These are phyloP conservation scores for Teleogryllus occipitalis DNA, from an alignment of 1,140 invertebrate genomes.

Conservation along the genomic window DNA sequence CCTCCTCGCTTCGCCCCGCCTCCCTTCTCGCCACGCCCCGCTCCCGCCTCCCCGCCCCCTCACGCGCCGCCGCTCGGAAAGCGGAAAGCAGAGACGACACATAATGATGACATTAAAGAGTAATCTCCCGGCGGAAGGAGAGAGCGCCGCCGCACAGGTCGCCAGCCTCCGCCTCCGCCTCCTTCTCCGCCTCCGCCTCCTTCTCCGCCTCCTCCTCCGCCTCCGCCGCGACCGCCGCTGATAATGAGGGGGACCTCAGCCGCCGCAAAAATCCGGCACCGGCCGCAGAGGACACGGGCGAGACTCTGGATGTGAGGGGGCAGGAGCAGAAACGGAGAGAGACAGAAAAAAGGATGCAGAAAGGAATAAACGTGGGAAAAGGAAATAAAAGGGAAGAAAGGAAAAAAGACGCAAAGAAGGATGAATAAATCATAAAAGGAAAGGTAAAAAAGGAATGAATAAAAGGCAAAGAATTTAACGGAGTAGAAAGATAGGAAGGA, in stretches of 20 bases:
- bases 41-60: too few relatives aligned
- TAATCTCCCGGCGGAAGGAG: background rate
- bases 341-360: background rate
- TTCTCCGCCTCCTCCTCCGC: too few relatives aligned
- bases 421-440: background rate
- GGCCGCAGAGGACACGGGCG: background rate
- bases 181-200: too few relatives aligned
- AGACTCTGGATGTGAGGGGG: too few relatives aligned
- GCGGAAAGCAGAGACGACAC: background rate
- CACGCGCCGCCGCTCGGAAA: background rate
- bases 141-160: background rate
- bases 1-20: too few relatives aligned
- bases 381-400: background rate
- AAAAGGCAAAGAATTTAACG: background rate
- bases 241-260: too few relatives aligned
- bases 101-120: slow-evolving; percentile 2
- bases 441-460: background rate
- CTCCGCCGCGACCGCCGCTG: too few relatives aligned
- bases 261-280: background rate
- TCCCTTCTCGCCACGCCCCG: too few relatives aligned
- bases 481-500: background rate
- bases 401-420: background rate
- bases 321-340: background rate
- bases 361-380: background rate
- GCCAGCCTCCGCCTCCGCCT: background rate